These are phyloP conservation scores for Flexamia atlantica DNA, from an alignment of 2,888 invertebrate genomes.

Conservation along the genomic window DNA sequence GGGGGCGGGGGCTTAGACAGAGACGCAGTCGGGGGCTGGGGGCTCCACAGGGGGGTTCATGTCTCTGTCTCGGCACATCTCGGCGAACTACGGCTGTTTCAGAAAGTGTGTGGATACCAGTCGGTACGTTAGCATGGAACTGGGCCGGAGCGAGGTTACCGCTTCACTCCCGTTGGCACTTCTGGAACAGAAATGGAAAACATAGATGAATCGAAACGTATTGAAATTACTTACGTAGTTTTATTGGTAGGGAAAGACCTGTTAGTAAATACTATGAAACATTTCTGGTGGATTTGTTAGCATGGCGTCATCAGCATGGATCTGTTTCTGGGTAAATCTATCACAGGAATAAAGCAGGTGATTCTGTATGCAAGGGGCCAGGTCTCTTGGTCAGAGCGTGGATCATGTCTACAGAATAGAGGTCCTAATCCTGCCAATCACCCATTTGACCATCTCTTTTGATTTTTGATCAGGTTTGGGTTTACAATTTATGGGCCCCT, in stretches of 20 bases:
- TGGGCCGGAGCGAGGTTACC: conserved; percentile 68
- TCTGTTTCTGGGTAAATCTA: not conserved
- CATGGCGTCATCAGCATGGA: not conserved
- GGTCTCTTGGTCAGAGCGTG: too few relatives aligned
- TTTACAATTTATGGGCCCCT: too few relatives aligned
- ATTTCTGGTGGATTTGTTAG: not conserved
- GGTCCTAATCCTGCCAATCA: too few relatives aligned
- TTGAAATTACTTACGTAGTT: too few relatives aligned
- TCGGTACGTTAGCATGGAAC: conserved; percentile 93
- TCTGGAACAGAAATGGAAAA: conserved; percentile 12
- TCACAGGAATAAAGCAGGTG: not conserved
- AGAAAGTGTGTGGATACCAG: conserved; percentile 94
- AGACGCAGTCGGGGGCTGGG: conserved; percentile 66
- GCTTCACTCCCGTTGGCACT: conserved; percentile 32
- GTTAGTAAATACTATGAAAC: not conserved
- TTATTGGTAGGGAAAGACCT: not conserved
- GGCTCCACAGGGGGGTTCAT: conserved; percentile 76
- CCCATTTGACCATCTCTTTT: too few relatives aligned
- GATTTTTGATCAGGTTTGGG: too few relatives aligned
- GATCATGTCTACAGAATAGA: too few relatives aligned
- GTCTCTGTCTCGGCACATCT: conserved; percentile 88
- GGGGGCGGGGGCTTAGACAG: conserved; percentile 39
- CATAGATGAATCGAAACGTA: not conserved
- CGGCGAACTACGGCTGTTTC: conserved; percentile 92
- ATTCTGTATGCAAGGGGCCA: too few relatives aligned